Evolutionary conservation across 2,888 invertebrate species (phyloP).

Genomic region (Pyrrhosoma nymphula): DNA sequence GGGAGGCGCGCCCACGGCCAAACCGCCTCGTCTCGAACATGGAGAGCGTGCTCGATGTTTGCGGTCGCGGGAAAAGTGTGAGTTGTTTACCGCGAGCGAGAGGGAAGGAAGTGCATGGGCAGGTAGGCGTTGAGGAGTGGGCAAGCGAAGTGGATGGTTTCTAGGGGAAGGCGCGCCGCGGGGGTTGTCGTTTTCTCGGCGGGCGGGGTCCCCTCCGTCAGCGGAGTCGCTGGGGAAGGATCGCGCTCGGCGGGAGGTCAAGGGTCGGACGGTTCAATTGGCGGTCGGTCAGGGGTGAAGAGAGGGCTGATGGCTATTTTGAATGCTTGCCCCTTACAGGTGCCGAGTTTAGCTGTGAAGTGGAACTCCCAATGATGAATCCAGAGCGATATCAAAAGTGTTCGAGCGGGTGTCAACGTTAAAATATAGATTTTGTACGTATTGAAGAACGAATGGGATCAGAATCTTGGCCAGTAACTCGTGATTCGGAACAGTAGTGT

Average conservation of each 20-base stretch:
- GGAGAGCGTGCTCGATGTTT: constrained; percentile 47
- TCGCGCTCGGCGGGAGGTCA: neutral
- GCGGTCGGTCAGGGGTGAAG: neutral
- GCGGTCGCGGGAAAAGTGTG: constrained; percentile 38
- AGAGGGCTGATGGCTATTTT: neutral
- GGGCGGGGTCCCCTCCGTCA: neutral
- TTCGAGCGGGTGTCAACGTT: no score
- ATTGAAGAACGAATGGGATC: no score
- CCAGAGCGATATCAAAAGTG: neutral
- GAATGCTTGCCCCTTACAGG: neutral
- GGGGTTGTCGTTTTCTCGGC: neutral
- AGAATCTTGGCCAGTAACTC: no score
- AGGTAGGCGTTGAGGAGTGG: neutral
- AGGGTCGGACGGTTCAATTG: neutral
- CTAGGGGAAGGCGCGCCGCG: neutral
- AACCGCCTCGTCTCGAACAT: neutral
- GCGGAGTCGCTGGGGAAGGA: neutral
- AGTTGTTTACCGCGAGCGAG: neutral
- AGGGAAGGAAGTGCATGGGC: neutral
- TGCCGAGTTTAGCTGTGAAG: neutral
- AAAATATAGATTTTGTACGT: no score
- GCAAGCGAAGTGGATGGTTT: neutral
- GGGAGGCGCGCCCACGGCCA: neutral
- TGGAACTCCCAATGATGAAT: neutral
- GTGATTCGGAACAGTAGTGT: no score